Base-by-base conservation (phyloP, 2,797 vertebrate genomes). In the Chelonia mydas region DNA sequence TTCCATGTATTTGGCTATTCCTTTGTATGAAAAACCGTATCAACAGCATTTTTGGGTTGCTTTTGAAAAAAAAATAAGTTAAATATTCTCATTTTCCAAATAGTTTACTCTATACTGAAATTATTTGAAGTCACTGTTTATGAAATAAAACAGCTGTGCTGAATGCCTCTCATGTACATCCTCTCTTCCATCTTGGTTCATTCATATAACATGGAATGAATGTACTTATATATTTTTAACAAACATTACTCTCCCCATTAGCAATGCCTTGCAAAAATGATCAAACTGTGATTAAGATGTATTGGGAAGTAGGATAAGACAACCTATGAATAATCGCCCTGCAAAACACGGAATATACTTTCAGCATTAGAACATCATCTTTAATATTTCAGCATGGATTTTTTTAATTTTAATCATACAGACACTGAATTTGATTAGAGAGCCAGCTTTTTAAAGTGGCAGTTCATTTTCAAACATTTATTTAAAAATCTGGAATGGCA, bases 171-270 rank as follows among this genome's bases (percentile, higher is more conserved):
- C 98, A 96, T 59, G 90, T 93, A 97, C 98, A 93, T 95, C 98
- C 98, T 51, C 98, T 96, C 98, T 97, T 98, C 98, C 74, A 98
- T 97, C 97, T 98, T 98, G 45, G 51, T 96, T n/a, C 31, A n/a
- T 50, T 79, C 74, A 84, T 72, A 41, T 1, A 25, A 41, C 81
- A 82, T 28, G 21, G 41, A 19, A 83, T 33, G 28, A 61, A 61
- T 49, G 28, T 82, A 87, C 68, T 82, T 37, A 93, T 82, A 11
- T 8, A 47, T 87, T 79, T 8, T 33, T 23, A 89, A 57, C 51
- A 90, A 81, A 11, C 6, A 7, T 28, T 84, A 61, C 37, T 84
- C 57, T 81, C 76, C 21, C n/a, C 31, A 41, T 19, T 72, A 41
- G 33, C 31, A 57, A 0, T 12, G 84, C 10, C 68, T 57, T 28